Evolutionary conservation across 2,113 vertebrate genomes (phyloP).

Genomic region (Pedetes capensis): DNA sequence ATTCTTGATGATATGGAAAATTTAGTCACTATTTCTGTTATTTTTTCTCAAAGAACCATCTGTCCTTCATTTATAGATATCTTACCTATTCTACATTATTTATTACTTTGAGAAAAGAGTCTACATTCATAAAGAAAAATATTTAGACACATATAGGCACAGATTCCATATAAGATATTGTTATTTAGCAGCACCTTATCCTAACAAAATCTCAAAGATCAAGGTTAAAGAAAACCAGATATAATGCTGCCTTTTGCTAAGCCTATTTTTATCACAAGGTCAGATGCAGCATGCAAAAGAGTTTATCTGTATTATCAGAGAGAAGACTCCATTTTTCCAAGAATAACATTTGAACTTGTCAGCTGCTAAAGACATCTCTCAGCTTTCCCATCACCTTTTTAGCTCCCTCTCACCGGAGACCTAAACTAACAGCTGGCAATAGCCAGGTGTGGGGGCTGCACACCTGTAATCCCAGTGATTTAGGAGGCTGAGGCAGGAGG

Average conservation of each 20-base stretch:
- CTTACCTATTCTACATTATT: background rate
- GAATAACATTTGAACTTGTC: slow-evolving; percentile 68
- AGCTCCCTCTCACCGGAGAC: slow-evolving; percentile 76
- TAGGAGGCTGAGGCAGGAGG: too few species aligned
- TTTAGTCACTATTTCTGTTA: background rate
- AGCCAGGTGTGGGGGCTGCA: too few species aligned
- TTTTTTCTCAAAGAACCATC: background rate
- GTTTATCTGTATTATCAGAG: slow-evolving; percentile 74
- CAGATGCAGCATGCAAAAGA: slow-evolving; percentile 62
- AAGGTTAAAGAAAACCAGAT: background rate
- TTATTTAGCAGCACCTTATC: background rate
- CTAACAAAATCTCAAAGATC: background rate
- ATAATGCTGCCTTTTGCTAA: background rate
- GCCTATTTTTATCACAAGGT: slow-evolving; percentile 62
- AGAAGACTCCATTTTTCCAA: slow-evolving; percentile 64
- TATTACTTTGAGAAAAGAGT: background rate
- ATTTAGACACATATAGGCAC: background rate
- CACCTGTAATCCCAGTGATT: too few species aligned
- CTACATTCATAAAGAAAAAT: background rate
- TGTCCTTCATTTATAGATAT: background rate
- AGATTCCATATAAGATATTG: background rate
- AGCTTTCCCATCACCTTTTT: slow-evolving; percentile 74
- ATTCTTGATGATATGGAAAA: background rate
- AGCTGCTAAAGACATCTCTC: slow-evolving; percentile 42
- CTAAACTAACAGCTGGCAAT: too few species aligned